These are phyloP conservation scores for Tringa solitaria DNA, from an alignment of 2,113 vertebrate genomes.

Conservation along the genomic window DNA sequence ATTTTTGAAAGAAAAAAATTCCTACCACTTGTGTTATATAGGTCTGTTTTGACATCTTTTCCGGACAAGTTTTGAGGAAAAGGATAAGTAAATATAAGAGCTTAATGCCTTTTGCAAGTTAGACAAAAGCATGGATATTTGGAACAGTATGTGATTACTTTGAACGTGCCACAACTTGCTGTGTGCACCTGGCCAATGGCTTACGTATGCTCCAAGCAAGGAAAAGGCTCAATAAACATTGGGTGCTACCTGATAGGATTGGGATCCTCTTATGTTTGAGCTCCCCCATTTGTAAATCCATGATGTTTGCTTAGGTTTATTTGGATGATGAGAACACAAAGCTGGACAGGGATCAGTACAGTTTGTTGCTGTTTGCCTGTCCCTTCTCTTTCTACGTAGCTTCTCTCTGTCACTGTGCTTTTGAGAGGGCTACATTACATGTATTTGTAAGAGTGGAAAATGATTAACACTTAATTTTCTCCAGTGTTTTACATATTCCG, in stretches of 20 bases:
- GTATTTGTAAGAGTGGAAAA: neutral
- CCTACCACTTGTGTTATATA: neutral
- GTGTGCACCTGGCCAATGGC: neutral
- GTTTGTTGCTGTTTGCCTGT: neutral
- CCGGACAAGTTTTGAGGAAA: neutral
- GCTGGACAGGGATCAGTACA: neutral
- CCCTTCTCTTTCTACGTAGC: neutral
- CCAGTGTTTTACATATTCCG: accelerated
- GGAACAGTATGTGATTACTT: neutral
- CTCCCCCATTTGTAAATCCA: neutral
- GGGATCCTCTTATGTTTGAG: neutral
- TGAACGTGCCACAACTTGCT: neutral
- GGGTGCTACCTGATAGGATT: neutral
- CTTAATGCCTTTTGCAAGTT: neutral
- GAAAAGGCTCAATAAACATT: neutral
- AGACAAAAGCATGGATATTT: neutral
- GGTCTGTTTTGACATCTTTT: neutral
- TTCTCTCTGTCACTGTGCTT: neutral
- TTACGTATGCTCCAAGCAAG: neutral
- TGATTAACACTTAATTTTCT: neutral
- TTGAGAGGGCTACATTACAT: neutral
- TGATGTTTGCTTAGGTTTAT: neutral
- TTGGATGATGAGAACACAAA: neutral
- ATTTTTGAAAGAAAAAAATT: neutral
- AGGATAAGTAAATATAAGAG: neutral